Percentiles rank a stretch among this genome's conserved stretches.
phyloP scores from a whole-genome alignment of 2,113 vertebrate species.

The Lampris megalopsis region DNA sequence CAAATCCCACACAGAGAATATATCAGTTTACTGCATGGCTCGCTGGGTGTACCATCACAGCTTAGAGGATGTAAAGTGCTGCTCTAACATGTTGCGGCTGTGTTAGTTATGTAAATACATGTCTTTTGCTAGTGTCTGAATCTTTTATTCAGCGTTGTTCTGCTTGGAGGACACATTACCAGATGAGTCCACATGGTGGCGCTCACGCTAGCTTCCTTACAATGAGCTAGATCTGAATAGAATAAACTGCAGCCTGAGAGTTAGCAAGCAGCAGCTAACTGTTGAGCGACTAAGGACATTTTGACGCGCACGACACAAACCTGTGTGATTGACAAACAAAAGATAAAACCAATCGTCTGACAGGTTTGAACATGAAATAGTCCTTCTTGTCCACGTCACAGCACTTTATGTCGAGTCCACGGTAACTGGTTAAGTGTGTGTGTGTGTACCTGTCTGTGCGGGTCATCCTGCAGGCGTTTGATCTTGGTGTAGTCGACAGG shows the following conservation, averaged over 20 bases:
- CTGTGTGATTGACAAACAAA: too few species aligned
- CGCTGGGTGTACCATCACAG: conserved; percentile 53
- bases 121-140: conserved; percentile 23
- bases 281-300: too few species aligned
- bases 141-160: background rate
- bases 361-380: too few species aligned
- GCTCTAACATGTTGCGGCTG: conserved; percentile 55
- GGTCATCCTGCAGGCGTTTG: conserved; percentile 91
- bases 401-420: too few species aligned
- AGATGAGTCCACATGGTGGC: conserved; percentile 33
- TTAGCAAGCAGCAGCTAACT: too few species aligned
- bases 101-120: conserved; percentile 46
- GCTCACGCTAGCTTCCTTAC: background rate
- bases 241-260: too few species aligned
- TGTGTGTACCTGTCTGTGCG: conserved; percentile 87
- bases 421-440: too few species aligned
- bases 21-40: conserved; percentile 66
- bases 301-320: too few species aligned
- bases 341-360: too few species aligned
- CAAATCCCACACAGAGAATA: conserved; percentile 55
- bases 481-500: conserved; percentile 98
- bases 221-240: too few species aligned
- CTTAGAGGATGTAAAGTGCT: conserved; percentile 39
- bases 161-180: conserved; percentile 8
- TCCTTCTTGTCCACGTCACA: too few species aligned